phyloP scores from a whole-genome alignment of 2,113 vertebrate species.

The Pelmatolapia mariae region DNA sequence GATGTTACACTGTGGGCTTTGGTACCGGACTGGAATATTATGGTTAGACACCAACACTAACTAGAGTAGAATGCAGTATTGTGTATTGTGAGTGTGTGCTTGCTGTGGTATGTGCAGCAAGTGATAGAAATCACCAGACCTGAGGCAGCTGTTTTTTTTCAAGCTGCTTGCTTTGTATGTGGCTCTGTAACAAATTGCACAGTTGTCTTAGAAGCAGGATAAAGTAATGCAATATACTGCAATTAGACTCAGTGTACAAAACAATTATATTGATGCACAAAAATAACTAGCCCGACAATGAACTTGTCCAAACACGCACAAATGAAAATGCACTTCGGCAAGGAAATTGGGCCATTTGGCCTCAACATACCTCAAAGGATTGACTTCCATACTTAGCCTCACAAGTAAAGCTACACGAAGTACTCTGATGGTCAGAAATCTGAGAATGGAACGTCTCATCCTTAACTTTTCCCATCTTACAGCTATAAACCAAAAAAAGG shows the following conservation, averaged over 20 bases:
- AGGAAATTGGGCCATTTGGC: not conserved
- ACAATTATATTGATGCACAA: not conserved
- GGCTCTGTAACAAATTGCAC: not conserved
- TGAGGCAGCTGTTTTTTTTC: not conserved
- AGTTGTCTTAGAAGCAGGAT: not conserved
- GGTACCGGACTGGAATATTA: not conserved
- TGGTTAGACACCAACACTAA: not conserved
- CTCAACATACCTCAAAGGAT: not conserved
- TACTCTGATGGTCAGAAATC: not conserved
- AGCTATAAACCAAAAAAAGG: not conserved
- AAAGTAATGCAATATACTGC: not conserved
- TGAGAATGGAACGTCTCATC: not conserved
- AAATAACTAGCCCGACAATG: not conserved
- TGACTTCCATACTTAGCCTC: not conserved
- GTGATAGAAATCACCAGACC: not conserved
- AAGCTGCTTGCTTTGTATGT: not conserved
- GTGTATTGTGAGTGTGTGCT: not conserved
- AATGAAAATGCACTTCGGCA: not conserved
- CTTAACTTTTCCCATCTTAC: not conserved
- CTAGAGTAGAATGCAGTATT: not conserved
- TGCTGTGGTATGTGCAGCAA: not conserved
- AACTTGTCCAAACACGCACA: not conserved
- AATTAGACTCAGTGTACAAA: not conserved
- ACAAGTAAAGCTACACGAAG: not conserved
- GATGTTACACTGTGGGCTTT: constrained; percentile 5